A percentile compares a stretch with the other conserved stretches of the same genome.
These are phyloP conservation scores for Drosophila niveifrons DNA, from an alignment of 2,888 invertebrate genomes.

Conservation along the genomic window DNA sequence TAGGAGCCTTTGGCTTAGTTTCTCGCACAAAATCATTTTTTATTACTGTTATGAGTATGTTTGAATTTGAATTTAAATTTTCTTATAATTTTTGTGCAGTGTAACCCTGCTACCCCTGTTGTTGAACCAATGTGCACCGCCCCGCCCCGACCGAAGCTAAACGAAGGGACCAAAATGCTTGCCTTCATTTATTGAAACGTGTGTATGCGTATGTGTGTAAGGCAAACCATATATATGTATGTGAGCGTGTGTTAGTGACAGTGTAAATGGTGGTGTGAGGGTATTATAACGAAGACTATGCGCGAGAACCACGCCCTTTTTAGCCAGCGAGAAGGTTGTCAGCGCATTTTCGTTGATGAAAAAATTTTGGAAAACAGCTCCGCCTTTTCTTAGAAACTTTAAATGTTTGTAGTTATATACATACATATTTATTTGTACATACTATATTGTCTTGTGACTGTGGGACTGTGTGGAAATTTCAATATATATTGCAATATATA, in stretches of 20 bases:
- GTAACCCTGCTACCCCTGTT: slow-evolving; percentile 39
- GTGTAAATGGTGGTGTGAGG: slow-evolving; percentile 28
- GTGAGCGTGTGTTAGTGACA: slow-evolving; percentile 17
- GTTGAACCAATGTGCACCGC: slow-evolving; percentile 11
- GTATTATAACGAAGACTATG: slow-evolving; percentile 55
- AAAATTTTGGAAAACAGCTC: slow-evolving; percentile 53
- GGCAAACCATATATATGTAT: not conserved
- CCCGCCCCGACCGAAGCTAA: slow-evolving; percentile 34
- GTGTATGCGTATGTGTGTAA: slow-evolving; percentile 10
- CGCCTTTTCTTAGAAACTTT: slow-evolving; percentile 68
- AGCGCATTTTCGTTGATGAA: slow-evolving; percentile 65
- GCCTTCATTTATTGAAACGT: slow-evolving; percentile 17
- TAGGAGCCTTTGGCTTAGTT: not conserved
- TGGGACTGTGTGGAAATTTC: not conserved
- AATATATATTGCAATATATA: not conserved
- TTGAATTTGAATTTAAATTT: no score
- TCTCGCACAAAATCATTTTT: no score
- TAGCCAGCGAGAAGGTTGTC: slow-evolving; percentile 45
- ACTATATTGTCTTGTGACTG: no score
- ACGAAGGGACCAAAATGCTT: slow-evolving; percentile 49
- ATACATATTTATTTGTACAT: not conserved
- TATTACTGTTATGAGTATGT: no score
- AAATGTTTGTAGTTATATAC: not conserved
- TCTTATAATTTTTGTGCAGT: not conserved
- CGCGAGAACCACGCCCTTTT: slow-evolving; percentile 75